Percentiles rank a stretch among this genome's conserved stretches.
Conservation (phyloP, 1,140 invertebrate genomes). For the Onthophagus taurus region DNA sequence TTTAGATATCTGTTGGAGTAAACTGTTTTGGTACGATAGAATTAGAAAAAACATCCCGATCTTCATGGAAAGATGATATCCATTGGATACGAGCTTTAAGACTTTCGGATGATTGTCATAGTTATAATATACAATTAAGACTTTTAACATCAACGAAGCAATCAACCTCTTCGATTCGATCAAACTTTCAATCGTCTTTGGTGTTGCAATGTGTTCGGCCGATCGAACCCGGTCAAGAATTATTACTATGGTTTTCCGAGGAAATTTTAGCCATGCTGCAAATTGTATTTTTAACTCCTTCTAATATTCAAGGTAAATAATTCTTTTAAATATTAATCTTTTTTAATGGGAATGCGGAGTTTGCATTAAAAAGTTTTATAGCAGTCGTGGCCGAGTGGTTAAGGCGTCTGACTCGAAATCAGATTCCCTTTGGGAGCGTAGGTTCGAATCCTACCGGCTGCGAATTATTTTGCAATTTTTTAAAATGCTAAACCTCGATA, state of each 20-base stretch:
- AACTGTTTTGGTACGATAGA: conserved; percentile 26
- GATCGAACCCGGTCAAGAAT: conserved; percentile 48
- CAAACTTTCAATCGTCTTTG: conserved; percentile 27
- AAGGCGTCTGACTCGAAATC: conserved; percentile 49
- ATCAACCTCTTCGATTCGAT: conserved; percentile 12
- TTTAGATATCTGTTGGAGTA: conserved; percentile 27
- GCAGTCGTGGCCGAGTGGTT: conserved; percentile 45
- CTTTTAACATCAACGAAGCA: conserved; percentile 21
- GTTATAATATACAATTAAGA: conserved; percentile 52
- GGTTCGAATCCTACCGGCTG: conserved; percentile 44
- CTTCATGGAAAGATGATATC: conserved; percentile 23
- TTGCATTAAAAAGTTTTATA: too few species aligned
- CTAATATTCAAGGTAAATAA: conserved; percentile 65
- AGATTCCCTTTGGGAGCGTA: conserved; percentile 47
- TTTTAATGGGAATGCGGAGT: not conserved
- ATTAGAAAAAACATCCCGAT: conserved; percentile 25
- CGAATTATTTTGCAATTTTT: conserved; percentile 53
- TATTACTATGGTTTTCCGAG: conserved; percentile 75
- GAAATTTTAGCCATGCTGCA: conserved; percentile 58
- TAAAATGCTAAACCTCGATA: too few species aligned
- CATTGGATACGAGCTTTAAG: conserved; percentile 39
- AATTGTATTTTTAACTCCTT: conserved; percentile 69
- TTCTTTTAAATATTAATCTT: not conserved
- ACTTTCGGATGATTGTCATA: conserved; percentile 57
- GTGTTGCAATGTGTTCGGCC: conserved; percentile 40